A percentile compares a stretch with the other conserved stretches of the same genome.
Conservation (phyloP, 2,113 vertebrate genomes). For the Eclectus roratus region DNA sequence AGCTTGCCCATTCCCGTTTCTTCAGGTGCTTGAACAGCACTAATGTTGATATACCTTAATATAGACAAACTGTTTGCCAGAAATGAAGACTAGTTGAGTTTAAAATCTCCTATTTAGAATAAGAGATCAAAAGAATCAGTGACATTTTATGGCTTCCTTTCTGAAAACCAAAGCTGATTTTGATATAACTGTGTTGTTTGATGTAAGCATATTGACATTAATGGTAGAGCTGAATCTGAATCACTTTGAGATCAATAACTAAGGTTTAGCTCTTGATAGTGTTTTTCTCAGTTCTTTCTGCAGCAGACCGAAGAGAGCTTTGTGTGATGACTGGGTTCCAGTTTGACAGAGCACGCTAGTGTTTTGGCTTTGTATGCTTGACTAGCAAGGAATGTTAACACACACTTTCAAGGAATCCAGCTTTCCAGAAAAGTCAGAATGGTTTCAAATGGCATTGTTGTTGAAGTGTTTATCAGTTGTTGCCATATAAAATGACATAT, state of each 20-base stretch:
- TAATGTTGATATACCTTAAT: neutral
- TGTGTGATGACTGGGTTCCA: neutral
- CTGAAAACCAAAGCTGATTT: neutral
- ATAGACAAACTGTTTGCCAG: neutral
- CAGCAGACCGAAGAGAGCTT: neutral
- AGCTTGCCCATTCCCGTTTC: neutral
- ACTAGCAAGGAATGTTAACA: slow-evolving; percentile 12
- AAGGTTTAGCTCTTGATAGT: slow-evolving; percentile 2
- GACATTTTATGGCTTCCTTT: neutral
- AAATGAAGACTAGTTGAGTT: neutral
- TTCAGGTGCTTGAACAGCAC: neutral
- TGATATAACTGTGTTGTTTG: neutral
- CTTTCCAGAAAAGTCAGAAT: slow-evolving; percentile 34
- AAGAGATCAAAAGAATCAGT: neutral
- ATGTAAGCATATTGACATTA: neutral
- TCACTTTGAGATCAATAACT: slow-evolving; percentile 35
- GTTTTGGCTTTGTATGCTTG: neutral
- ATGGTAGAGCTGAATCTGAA: neutral
- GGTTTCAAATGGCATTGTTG: neutral
- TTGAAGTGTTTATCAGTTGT: neutral
- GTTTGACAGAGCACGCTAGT: neutral
- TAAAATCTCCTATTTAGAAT: neutral
- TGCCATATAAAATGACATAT: neutral
- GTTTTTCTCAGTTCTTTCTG: slow-evolving; percentile 13
- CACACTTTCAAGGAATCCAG: slow-evolving; percentile 2